Evolutionary conservation across 1,140 invertebrate genomes (phyloP), one percentile per base, ranked within the genome.

Genomic region (Tetragonula clypearis): DNA sequence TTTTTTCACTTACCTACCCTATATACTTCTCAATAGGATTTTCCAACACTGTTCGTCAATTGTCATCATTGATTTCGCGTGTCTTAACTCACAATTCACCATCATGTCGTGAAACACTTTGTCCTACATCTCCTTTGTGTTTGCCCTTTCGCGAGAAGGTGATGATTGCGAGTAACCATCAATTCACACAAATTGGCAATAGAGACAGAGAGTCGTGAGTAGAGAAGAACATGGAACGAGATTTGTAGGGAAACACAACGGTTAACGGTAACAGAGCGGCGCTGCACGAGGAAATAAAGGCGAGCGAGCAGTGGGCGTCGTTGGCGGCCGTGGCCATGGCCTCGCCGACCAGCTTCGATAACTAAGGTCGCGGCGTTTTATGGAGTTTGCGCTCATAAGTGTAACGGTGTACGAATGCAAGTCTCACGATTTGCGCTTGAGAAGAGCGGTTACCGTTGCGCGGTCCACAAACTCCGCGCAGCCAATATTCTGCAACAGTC

Each of bases 391-490:
- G 89, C 86, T 90, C 90, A 92, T 93, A 94, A 94, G 93, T 93
- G 93, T 94, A 95, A 95, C 94, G 94, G 94, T 94, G 84, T 92
- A 89, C 84, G 91, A 82, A 93, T 89, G 91, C 90, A 92, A 91
- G 53, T 17, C 26, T 23, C 41, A 15, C 92, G 90, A 86, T 85
- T 83, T 73, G 88, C 89, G 87, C 84, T 88, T 83, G 88, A 88
- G 86, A 90, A 82, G 79, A 86, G 84, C 89, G 92, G 92, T 94
- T 94, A 94, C 93, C 93, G 93, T 94, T 94, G 94, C 87, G 90
- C 92, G 93, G 92, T 94, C 94, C 93, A 94, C 93, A 94, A 94
- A 94, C 93, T 92, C 92, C 92, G 87, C 89, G 73, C 88, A 87
- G 83, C 84, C 86, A 85, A 92, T 92, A 91, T 90, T 90, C 89